Conservation (phyloP, 92 coral and sea anemone genomes). For the Porites divaricata region DNA sequence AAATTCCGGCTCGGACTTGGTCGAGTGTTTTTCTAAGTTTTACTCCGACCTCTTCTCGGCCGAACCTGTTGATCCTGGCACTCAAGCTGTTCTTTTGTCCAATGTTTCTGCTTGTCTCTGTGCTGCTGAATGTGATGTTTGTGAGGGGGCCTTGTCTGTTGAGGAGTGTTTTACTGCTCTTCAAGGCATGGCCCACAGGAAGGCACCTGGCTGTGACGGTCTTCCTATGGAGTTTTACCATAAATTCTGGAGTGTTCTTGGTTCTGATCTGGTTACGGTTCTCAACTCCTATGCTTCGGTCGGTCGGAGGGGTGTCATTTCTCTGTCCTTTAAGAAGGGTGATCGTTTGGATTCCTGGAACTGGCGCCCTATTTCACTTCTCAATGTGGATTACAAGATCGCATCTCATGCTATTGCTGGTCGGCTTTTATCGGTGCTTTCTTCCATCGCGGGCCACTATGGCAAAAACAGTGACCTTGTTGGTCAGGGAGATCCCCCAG, state of each 20-base stretch:
- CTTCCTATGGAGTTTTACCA: conserved; percentile 14
- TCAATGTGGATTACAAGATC: background rate
- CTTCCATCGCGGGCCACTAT: background rate
- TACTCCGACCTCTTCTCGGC: conserved; percentile 17
- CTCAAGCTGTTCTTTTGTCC: background rate
- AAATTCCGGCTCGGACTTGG: background rate
- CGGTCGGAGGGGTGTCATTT: background rate
- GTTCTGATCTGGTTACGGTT: conserved; percentile 3
- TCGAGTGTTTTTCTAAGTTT: background rate
- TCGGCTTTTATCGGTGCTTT: conserved; percentile 9
- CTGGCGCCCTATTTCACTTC: background rate
- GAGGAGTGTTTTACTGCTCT: conserved; percentile 14
- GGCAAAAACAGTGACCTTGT: too few species aligned
- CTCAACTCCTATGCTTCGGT: background rate
- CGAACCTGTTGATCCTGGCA: background rate
- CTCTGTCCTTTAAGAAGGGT: background rate
- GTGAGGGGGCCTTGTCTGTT: conserved; percentile 36
- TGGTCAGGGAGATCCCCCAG: too few species aligned
- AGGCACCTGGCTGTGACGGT: conserved; percentile 11
- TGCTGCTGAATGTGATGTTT: background rate
- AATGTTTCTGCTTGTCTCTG: background rate
- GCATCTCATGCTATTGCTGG: background rate
- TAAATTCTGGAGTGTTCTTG: background rate
- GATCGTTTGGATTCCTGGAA: background rate
- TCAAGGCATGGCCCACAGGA: conserved; percentile 3